Conservation (phyloP, 2,888 invertebrate genomes). For the Sceliomorpha sp. region DNA sequence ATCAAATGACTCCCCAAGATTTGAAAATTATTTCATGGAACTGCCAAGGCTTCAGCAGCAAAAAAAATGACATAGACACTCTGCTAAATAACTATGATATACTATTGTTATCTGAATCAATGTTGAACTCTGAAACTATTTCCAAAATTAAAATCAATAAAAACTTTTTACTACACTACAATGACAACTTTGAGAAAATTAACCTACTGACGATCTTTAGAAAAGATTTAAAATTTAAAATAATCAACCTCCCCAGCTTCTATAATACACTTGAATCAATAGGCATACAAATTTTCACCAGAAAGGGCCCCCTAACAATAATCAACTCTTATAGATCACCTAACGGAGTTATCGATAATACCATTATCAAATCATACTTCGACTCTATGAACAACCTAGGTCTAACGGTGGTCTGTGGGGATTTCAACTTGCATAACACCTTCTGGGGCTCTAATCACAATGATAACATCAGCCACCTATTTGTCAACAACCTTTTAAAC, state of each 20-base stretch:
- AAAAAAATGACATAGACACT: conserved; percentile 13
- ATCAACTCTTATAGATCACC: conserved; percentile 20
- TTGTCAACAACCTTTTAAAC: neutral
- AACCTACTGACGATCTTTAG: conserved; percentile 7
- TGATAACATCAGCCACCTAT: neutral
- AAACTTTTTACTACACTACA: conserved; percentile 4
- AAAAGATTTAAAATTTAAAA: conserved; percentile 17
- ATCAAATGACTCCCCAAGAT: too few species aligned
- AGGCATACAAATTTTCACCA: conserved; percentile 8
- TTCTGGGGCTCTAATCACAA: neutral
- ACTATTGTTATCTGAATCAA: conserved; percentile 13
- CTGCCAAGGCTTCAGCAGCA: conserved; percentile 18
- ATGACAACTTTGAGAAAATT: too few species aligned
- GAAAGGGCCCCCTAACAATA: neutral
- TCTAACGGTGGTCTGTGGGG: too few species aligned
- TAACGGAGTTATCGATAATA: neutral
- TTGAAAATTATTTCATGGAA: conserved; percentile 13
- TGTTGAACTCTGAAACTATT: neutral
- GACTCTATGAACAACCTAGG: neutral
- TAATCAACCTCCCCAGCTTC: conserved; percentile 6
- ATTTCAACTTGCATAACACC: conserved; percentile 2
- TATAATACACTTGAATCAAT: conserved; percentile 7
- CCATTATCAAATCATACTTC: conserved; percentile 4
- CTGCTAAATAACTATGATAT: conserved; percentile 9
- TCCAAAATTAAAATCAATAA: conserved; percentile 7